Percentiles rank a stretch among this genome's conserved stretches.
phyloP scores from a whole-genome alignment of 1,140 invertebrate species.

The Hesperophylax magnus region DNA sequence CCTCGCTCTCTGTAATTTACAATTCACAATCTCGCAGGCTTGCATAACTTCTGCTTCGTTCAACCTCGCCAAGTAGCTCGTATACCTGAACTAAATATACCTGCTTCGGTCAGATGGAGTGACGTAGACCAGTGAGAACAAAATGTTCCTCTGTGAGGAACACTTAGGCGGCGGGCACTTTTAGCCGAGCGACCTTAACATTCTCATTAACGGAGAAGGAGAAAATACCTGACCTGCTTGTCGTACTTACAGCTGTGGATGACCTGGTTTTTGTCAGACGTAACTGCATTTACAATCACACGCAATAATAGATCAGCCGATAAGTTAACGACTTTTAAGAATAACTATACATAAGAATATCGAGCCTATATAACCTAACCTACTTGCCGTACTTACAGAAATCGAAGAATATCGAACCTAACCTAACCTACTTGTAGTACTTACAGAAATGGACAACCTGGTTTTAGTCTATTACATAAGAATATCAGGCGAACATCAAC shows the following conservation, averaged over 20 bases:
- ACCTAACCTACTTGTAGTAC: too few relatives aligned
- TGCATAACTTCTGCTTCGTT: too few relatives aligned
- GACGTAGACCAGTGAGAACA: not conserved
- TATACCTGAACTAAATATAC: conserved; percentile 44
- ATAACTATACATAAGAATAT: too few relatives aligned
- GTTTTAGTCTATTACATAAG: too few relatives aligned
- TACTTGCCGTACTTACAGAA: not conserved
- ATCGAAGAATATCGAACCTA: too few relatives aligned
- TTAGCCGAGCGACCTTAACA: conserved; percentile 38
- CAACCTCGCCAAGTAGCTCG: conserved; percentile 22
- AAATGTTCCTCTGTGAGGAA: not conserved
- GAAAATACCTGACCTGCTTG: conserved; percentile 2
- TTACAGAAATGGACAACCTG: too few relatives aligned
- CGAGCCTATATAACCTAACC: not conserved
- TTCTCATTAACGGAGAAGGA: conserved; percentile 2
- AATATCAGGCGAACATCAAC: too few relatives aligned
- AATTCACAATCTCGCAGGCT: too few relatives aligned
- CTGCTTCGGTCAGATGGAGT: not conserved
- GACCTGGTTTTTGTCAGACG: not conserved
- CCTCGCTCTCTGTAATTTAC: too few relatives aligned
- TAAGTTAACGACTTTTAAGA: too few relatives aligned
- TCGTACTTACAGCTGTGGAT: not conserved
- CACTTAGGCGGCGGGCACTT: not conserved
- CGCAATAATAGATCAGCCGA: not conserved
- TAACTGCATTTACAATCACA: not conserved